A percentile compares a stretch with the other conserved stretches of the same genome.
Evolutionary conservation across 2,888 invertebrate genomes (phyloP).

Genomic region (Timema cristinae): DNA sequence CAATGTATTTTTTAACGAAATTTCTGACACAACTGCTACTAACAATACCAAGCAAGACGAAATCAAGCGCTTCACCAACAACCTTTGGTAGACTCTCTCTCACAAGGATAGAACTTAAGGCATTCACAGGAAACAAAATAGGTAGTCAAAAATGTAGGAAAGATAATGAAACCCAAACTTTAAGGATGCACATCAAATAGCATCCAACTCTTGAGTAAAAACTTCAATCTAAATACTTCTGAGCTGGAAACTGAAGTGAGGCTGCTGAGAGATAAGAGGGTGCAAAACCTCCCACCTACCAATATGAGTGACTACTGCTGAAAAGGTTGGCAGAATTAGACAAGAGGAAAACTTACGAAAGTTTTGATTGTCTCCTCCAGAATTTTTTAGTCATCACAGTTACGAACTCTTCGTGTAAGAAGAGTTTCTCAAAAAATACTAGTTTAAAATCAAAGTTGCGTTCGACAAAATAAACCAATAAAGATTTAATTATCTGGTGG

Average conservation of each 20-base stretch:
- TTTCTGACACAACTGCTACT: background rate
- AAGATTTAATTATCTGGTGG: background rate
- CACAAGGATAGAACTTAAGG: background rate
- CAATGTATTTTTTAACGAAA: background rate
- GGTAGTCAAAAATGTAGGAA: background rate
- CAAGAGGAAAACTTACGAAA: background rate
- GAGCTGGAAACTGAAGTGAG: slow-evolving; percentile 1
- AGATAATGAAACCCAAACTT: background rate
- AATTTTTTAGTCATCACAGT: background rate
- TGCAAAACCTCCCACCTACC: background rate
- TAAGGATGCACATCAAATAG: background rate
- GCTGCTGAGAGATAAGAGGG: background rate
- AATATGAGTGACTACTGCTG: background rate
- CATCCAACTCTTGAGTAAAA: background rate
- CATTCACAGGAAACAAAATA: slow-evolving; percentile 1
- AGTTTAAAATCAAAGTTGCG: background rate
- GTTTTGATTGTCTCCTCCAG: background rate
- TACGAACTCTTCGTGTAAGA: background rate
- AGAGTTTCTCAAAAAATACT: background rate
- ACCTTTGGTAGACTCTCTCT: background rate
- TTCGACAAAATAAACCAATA: background rate
- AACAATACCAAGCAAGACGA: background rate
- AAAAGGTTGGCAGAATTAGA: background rate
- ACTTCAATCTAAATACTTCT: background rate
- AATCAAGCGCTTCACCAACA: background rate